Percentiles rank a stretch among this genome's conserved stretches.
Conservation (phyloP, 2,113 vertebrate genomes). For the Spermophilus dauricus region DNA sequence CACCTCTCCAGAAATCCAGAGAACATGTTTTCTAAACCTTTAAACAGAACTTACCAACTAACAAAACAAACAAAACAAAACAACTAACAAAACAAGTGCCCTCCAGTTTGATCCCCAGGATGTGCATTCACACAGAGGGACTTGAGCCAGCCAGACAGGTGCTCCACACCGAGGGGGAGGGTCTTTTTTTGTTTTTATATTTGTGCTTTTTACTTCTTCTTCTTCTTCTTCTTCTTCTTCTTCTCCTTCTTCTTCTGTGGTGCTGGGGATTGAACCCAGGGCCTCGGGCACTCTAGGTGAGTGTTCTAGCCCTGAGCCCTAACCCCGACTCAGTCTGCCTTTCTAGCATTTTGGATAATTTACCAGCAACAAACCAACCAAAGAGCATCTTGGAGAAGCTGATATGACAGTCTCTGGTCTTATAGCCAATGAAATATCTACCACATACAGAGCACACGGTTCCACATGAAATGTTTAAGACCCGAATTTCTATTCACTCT, state of each 20-base stretch:
- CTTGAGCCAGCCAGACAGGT: too few species aligned
- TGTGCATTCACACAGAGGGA: too few species aligned
- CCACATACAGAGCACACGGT: not conserved
- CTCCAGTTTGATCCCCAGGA: too few species aligned
- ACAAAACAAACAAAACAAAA: not conserved
- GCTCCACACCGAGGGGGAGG: too few species aligned
- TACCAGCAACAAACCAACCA: constrained; percentile 31
- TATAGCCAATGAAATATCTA: not conserved
- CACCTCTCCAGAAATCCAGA: not conserved
- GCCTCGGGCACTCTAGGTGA: too few species aligned
- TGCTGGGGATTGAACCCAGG: not conserved
- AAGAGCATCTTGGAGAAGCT: not conserved
- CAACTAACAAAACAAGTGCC: not conserved
- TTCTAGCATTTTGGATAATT: constrained; percentile 21
- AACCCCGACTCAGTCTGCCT: rapidly evolving
- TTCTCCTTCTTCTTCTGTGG: not conserved
- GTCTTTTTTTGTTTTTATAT: not conserved
- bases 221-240: not conserved
- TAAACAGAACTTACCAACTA: not conserved
- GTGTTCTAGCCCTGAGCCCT: not conserved
- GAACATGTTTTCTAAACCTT: not conserved
- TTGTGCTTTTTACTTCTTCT: not conserved
- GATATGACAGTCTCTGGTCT: constrained; percentile 21
- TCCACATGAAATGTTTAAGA: not conserved
- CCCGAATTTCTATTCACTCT: not conserved